Conservation (phyloP, 2,113 vertebrate species). For the Synodontis membranacea region DNA sequence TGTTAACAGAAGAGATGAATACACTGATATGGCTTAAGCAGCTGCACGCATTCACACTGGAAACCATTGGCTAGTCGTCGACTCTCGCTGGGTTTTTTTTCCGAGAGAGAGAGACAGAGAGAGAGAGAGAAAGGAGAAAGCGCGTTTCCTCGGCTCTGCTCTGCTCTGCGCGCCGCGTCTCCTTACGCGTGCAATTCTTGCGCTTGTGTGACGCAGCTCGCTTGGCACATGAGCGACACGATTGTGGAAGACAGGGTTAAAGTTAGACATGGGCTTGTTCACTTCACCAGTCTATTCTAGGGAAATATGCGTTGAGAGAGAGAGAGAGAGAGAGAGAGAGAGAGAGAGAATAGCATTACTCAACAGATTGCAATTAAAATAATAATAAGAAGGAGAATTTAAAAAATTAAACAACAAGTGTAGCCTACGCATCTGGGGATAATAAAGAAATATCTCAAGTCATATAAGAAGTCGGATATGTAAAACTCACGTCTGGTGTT, state of each 20-base stretch:
- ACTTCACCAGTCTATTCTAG: too few species aligned
- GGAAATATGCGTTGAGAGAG: not conserved
- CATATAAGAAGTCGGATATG: not conserved
- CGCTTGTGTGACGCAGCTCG: constrained; percentile 52
- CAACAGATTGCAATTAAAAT: not conserved
- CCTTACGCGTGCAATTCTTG: constrained; percentile 42
- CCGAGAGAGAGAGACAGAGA: not conserved
- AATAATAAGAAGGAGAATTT: not conserved
- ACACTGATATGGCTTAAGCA: constrained; percentile 35
- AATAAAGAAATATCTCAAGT: not conserved
- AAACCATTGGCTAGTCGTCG: not conserved
- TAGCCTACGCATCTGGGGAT: not conserved
- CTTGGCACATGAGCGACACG: constrained; percentile 49
- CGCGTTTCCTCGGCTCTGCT: constrained; percentile 25
- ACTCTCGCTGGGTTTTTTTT: constrained; percentile 10
- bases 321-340: not conserved
- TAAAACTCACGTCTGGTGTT: not conserved
- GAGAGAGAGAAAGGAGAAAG: not conserved
- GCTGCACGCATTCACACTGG: constrained; percentile 59
- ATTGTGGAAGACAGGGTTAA: too few species aligned
- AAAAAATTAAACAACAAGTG: not conserved
- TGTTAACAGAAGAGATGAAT: not conserved
- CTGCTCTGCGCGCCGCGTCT: constrained; percentile 32
- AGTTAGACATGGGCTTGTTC: too few species aligned
- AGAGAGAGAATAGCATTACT: not conserved